Conservation (phyloP, 2,888 invertebrate genomes). For the Epirrita christyi region DNA sequence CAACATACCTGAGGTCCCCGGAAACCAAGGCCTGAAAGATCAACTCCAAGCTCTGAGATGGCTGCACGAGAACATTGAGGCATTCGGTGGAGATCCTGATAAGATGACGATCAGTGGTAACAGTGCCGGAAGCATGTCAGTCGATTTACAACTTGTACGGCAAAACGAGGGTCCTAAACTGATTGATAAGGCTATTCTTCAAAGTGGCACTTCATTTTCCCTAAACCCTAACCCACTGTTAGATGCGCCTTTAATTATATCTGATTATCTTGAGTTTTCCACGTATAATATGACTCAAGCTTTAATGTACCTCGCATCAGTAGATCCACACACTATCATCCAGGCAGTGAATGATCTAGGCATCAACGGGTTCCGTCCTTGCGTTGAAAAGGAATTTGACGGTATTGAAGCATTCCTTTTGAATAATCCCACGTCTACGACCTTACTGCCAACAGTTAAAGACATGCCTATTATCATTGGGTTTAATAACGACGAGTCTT, state of each 20-base stretch:
- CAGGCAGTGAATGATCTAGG: constrained; percentile 36
- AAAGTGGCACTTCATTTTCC: constrained; percentile 49
- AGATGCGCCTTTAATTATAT: constrained; percentile 45
- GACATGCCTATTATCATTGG: constrained; percentile 48
- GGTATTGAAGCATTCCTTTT: constrained; percentile 47
- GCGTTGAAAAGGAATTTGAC: constrained; percentile 49
- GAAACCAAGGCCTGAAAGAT: constrained; percentile 66
- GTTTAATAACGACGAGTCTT: constrained; percentile 42
- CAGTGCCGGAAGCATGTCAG: constrained; percentile 58
- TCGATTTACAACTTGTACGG: constrained; percentile 52
- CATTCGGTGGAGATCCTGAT: constrained; percentile 59
- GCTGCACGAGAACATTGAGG: constrained; percentile 58
- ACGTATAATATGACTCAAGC: constrained; percentile 47
- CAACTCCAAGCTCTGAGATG: constrained; percentile 57
- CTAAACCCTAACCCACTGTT: constrained; percentile 14
- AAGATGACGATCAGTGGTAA: constrained; percentile 58
- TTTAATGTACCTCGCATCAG: constrained; percentile 42
- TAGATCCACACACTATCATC: constrained; percentile 44
- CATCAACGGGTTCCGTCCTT: constrained; percentile 38
- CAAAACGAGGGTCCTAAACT: constrained; percentile 40
- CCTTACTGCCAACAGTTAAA: constrained; percentile 38
- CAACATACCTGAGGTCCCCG: constrained; percentile 58
- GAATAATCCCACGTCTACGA: constrained; percentile 37
- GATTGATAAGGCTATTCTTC: constrained; percentile 50
- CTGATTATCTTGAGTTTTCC: constrained; percentile 43